Evolutionary conservation across 2,797 vertebrate species (phyloP).

Genomic region (Pyrocephalus nanus): DNA sequence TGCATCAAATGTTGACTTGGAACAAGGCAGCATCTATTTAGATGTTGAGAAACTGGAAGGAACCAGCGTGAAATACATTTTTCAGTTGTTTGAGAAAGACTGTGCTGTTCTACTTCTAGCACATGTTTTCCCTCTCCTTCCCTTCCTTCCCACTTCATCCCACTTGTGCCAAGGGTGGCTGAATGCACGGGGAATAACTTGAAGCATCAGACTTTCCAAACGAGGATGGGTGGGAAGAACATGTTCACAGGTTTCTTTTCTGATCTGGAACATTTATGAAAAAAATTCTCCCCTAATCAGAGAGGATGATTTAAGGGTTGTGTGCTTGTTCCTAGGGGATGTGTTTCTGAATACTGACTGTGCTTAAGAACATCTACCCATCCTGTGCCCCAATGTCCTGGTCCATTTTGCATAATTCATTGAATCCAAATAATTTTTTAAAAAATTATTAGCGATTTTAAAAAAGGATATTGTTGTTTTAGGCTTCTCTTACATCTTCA

Average conservation of each 20-base stretch:
- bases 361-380: neutral
- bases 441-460: neutral
- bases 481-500: neutral
- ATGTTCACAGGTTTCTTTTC: accelerated
- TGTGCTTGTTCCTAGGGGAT: neutral
- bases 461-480: neutral
- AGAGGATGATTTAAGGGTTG: neutral
- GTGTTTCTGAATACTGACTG: neutral
- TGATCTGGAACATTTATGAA: neutral
- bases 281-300: neutral
- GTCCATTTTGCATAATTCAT: neutral
- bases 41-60: neutral
- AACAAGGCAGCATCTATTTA: neutral
- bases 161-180: neutral
- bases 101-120: neutral
- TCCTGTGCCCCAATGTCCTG: neutral
- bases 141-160: neutral
- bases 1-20: conserved; percentile 19
- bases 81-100: neutral
- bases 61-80: neutral
- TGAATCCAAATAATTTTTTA: neutral
- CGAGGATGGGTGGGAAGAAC: neutral
- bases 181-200: neutral
- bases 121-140: neutral
- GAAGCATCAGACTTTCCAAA: neutral